Evolutionary conservation across 2,888 invertebrate genomes (phyloP), one percentile per base, ranked within the genome.

Genomic region (Pseudococcus viburni): DNA sequence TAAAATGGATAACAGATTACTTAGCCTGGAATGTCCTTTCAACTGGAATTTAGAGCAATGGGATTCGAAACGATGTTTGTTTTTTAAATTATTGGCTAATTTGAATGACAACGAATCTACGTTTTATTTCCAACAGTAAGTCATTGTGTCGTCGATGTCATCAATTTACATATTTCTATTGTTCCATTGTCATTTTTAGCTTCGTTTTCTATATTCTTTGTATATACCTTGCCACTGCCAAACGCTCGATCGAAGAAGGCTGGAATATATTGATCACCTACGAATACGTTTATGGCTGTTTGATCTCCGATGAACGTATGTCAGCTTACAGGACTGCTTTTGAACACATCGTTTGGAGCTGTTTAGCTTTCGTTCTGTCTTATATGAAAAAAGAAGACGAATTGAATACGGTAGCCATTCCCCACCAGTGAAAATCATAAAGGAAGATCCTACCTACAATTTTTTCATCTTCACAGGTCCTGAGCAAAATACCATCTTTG

Each of bases 251-350:
- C 39, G 85, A 85, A 59, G 85, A 85, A 85, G 85, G 85, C 4
- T 85, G 85, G 85, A 85, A 85, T 15, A 85, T 85, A 59, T 39
- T 85, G n/a, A 39, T 59, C n/a, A 85, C 59, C 59, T 85, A 85
- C 33, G 85, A 85, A 85, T 85, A 85, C 59, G 55, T 85, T 33
- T 85, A 59, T 17, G 85, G 85, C 8, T 85, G 85, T 59, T 59
- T 85, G 12, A 85, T 85, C 26, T 55, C 85, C 0, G 85, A 85
- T 19, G 85, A 85, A 33, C 85, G 59, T 15, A 85, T 85, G 85
- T 39, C 33, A 85, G 17, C 85, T 17, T 85, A 85, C 15, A 85
- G 59, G 17, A 85, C 55, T 6, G 85, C 85, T 42, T 85, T 85
- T 15, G 33, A 85, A 55, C 85, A 85, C 33, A 85, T 85, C 8